A percentile compares a stretch with the other conserved stretches of the same genome.
Evolutionary conservation across 2,113 vertebrate genomes (phyloP).

Genomic region (Dipodomys spectabilis): DNA sequence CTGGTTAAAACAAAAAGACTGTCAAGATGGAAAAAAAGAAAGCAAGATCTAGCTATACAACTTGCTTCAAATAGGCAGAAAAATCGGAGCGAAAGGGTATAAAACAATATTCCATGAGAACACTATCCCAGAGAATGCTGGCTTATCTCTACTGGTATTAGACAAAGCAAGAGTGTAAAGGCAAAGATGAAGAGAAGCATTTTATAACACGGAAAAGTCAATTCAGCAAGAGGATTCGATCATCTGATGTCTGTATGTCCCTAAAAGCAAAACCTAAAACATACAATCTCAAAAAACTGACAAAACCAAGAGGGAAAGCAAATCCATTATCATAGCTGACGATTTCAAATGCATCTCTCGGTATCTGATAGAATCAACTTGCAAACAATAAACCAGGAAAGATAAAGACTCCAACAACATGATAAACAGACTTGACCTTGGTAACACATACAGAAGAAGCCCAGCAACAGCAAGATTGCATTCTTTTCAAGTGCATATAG

Average conservation of each 20-base stretch:
- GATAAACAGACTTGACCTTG: slow-evolving; percentile 47
- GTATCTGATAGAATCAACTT: slow-evolving; percentile 33
- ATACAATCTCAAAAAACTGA: background rate
- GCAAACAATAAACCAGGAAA: slow-evolving; percentile 38
- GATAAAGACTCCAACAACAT: slow-evolving; percentile 29
- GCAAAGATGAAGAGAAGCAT: slow-evolving; percentile 13
- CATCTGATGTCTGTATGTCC: slow-evolving; percentile 9
- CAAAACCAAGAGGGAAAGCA: slow-evolving; percentile 44
- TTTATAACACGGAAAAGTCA: slow-evolving; percentile 25
- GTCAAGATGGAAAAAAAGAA: background rate
- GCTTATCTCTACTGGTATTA: background rate
- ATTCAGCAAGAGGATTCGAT: slow-evolving; percentile 42
- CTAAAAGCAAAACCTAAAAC: slow-evolving; percentile 59
- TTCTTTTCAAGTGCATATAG: background rate
- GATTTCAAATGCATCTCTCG: slow-evolving; percentile 51
- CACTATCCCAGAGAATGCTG: background rate
- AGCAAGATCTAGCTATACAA: background rate
- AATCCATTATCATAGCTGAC: background rate
- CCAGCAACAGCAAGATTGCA: background rate
- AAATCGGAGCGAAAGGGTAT: background rate
- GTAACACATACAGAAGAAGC: background rate
- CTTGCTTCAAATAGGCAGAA: background rate
- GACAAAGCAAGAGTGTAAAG: slow-evolving; percentile 12
- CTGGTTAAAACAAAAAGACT: slow-evolving; percentile 22
- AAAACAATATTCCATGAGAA: slow-evolving; percentile 21